phyloP scores from a whole-genome alignment of 2,113 vertebrate species.

The Orthonyx spaldingii region DNA sequence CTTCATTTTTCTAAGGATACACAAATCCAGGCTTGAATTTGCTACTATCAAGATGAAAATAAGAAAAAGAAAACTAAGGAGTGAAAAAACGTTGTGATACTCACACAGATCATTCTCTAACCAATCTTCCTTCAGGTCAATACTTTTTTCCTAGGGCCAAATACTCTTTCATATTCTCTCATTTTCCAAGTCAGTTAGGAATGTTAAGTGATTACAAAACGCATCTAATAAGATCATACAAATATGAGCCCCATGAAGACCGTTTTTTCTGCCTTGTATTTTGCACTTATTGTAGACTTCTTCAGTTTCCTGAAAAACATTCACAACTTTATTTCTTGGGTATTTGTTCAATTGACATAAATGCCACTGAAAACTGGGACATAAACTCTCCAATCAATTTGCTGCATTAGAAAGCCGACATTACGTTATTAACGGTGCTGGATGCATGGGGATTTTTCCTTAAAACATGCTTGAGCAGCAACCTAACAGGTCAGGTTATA shows the following conservation, averaged over 20 bases:
- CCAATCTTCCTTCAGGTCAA: neutral
- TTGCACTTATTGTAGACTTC: neutral
- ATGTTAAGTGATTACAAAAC: neutral
- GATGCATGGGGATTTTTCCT: neutral
- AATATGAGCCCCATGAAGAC: neutral
- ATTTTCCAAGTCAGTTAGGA: neutral
- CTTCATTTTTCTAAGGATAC: neutral
- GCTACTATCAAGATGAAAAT: neutral
- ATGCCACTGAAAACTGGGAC: accelerated
- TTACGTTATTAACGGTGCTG: neutral
- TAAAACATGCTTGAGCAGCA: neutral
- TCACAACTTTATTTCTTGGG: neutral
- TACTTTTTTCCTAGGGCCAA: neutral
- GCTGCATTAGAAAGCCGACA: neutral
- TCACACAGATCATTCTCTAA: neutral
- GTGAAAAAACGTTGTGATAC: neutral
- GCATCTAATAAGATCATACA: neutral
- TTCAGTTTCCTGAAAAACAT: neutral
- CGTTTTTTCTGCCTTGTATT: neutral
- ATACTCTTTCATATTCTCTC: neutral
- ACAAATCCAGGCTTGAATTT: neutral
- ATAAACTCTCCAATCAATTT: neutral
- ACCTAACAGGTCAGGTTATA: neutral
- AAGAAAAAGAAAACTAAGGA: neutral
- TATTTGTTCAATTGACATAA: neutral